Base-by-base conservation (phyloP, 2,797 vertebrate genomes). In the Fistularia commersonii region DNA sequence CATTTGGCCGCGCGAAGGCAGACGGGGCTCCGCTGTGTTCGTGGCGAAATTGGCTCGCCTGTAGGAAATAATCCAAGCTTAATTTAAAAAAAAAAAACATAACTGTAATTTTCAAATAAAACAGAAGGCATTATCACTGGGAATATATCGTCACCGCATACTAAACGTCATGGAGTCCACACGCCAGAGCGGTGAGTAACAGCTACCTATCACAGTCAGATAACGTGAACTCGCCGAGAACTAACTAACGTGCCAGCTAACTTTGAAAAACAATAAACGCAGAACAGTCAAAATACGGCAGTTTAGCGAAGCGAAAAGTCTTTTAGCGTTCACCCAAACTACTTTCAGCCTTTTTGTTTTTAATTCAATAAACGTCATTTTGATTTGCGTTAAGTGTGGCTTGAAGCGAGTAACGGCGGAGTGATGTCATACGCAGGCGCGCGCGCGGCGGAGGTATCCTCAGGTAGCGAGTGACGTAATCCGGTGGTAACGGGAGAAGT, bases 401-500 rank as follows among this genome's bases (percentile, higher is more conserved):
- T 23, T 23, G 2, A 23, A 23, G 23, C 23, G 51, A 54, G 54
- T 70, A 71, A 68, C 48, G 54, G 39, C 5, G 8, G 48, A 11
- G 69, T 82, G 84, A 84, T 38, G 84, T 85, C 75, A 84, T 46
- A 2, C 2, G 23, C 23, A 23, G 4, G 23, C 23, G 23, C 23
- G 23, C 23, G 23, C 23, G 23, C 23, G 23, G 2, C 23, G 23
- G 23, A 23, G 23, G 23, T 23, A 1, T 36, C 35, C 50, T n/a
- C 78, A 80, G 76, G 79, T 84, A 70, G 52, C 68, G 76, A 41
- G 31, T 88, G 86, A 84, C 64, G 84, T 74, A 83, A 82, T 54
- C 44, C 7, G 77, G 78, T 51, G 3, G 76, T 75, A 77, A 74
- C 66, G 56, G 14, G 61, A 23, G 59, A 53, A 63, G 51, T 56